Evolutionary conservation across 1,140 invertebrate genomes (phyloP), one percentile per base, ranked within the genome.

Genomic region (Amphibalanus amphitrite): DNA sequence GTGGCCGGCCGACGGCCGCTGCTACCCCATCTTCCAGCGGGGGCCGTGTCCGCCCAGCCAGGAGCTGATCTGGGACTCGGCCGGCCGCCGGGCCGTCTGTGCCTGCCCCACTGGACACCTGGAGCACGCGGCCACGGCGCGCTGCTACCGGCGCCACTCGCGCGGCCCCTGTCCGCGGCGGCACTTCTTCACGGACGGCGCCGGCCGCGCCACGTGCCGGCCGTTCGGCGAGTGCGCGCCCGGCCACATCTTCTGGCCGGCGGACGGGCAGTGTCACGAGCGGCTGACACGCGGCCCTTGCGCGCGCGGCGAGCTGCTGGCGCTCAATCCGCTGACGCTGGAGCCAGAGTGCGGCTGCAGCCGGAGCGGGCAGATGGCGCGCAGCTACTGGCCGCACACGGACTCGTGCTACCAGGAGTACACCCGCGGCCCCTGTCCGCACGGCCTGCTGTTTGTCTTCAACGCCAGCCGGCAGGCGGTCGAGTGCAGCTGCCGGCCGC

Each of bases 1-100:
- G 79, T 93, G 90, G 90, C 87, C 89, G 0, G 80, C 83, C 0
- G 87, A 92, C 77, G 88, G 88, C 73, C 87, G 47, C 47, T 59
- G 47, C 65, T 67, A 67, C 65, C 17, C 26, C 23, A 67, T 67
- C 65, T 67, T 67, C 65, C 26, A 67, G 65, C 65, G 20, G 26
- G 65, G 65, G 3, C 65, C 65, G 23, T 67, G 65, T 25, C 10
- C 26, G 8, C 8, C 26, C 8, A 26, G 3, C n/a, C n/a, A 28
- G 65, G 65, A 67, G 65, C 65, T 67, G 65, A 17, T 28, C n/a
- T 67, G 65, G 65, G 89, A 79, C 92, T 90, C 78, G 23, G n/a
- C n/a, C 8, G 65, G 1, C 17, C n/a, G 65, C 65, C 65, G n/a
- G 26, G 3, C 65, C 3, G 65, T 17, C 65, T 67, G 65, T 26